Percentiles rank a stretch among this genome's conserved stretches.
phyloP scores from a whole-genome alignment of 2,797 vertebrate genomes.

The Acanthurus tractus region DNA sequence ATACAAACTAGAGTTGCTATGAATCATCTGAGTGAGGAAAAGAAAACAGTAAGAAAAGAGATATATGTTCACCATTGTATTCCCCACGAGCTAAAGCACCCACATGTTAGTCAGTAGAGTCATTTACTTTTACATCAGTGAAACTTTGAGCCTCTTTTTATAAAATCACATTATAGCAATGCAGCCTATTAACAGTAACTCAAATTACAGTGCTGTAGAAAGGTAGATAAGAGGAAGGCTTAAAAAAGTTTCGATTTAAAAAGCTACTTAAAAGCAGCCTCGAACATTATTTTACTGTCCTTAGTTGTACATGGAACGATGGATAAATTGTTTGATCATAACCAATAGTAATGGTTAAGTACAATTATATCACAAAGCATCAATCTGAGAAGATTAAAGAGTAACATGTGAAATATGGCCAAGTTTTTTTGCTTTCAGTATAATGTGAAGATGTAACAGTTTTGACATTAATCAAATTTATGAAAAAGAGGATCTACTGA shows the following conservation, averaged over 20 bases:
- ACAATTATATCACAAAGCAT: not conserved
- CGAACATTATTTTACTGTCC: not conserved
- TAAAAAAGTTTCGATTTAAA: not conserved
- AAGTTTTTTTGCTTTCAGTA: too few species aligned
- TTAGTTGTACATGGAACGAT: not conserved
- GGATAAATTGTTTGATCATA: too few species aligned
- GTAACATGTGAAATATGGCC: too few species aligned
- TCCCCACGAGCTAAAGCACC: not conserved
- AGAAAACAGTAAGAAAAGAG: not conserved
- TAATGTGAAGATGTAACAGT: too few species aligned
- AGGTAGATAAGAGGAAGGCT: not conserved
- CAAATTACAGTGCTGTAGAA: not conserved
- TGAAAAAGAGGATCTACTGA: too few species aligned
- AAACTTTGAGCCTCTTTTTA: slow-evolving; percentile 9
- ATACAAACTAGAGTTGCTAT: not conserved
- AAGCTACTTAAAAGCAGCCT: too few species aligned
- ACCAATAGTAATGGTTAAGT: too few species aligned
- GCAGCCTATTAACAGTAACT: not conserved
- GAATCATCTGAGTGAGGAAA: not conserved
- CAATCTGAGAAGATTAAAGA: too few species aligned
- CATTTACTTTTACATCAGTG: slow-evolving; percentile 11
- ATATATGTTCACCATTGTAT: not conserved
- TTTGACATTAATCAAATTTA: too few species aligned
- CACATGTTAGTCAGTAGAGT: slow-evolving; percentile 24
- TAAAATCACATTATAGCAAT: not conserved